Percentiles rank a stretch among this genome's conserved stretches.
Conservation (phyloP, 2,113 vertebrate genomes). For the Athene noctua region DNA sequence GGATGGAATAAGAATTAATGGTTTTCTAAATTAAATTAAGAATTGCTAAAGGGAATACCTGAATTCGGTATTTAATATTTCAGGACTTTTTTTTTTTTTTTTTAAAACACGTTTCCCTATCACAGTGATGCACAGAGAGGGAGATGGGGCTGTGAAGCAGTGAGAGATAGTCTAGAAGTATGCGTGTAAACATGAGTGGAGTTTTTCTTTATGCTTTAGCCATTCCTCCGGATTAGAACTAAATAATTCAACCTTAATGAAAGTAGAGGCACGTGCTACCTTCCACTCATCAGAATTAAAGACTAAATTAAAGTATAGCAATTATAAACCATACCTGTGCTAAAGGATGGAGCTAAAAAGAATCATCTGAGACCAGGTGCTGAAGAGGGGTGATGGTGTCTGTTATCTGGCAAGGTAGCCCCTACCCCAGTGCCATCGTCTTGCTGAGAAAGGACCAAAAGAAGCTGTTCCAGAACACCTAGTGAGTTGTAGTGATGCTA, state of each 20-base stretch:
- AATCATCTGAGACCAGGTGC: neutral
- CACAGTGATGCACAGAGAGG: neutral
- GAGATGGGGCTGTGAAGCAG: fast-evolving
- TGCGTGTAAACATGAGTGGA: neutral
- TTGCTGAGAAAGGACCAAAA: neutral
- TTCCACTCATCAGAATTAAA: neutral
- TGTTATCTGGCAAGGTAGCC: neutral
- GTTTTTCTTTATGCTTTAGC: neutral
- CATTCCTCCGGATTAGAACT: neutral
- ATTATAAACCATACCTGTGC: neutral
- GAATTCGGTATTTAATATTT: neutral
- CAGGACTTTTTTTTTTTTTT: neutral
- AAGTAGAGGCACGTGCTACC: neutral
- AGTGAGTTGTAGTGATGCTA: neutral
- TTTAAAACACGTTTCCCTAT: fast-evolving
- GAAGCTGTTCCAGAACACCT: neutral
- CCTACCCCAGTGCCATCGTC: neutral
- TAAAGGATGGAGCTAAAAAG: neutral
- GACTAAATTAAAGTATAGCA: neutral
- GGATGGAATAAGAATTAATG: neutral
- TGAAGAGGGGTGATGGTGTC: neutral
- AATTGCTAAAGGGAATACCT: neutral
- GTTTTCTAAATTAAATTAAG: neutral
- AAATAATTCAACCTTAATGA: neutral
- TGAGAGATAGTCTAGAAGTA: too few relatives aligned